phyloP scores from a whole-genome alignment of 2,113 vertebrate species.

The Neotoma lepida region DNA sequence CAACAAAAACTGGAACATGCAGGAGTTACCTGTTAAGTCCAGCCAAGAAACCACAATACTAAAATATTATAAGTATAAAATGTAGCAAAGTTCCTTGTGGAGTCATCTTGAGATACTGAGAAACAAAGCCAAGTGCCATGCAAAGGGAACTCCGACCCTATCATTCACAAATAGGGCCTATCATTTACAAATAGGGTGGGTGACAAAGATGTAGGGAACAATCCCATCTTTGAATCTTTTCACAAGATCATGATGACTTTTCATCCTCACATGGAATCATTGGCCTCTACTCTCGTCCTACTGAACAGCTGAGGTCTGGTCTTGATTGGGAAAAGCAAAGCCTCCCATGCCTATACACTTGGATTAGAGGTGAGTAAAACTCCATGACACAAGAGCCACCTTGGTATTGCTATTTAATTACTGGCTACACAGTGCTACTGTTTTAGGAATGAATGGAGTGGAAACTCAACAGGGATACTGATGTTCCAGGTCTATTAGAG shows the following conservation, averaged over 20 bases:
- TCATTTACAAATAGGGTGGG: neutral
- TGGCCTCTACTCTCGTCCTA: neutral
- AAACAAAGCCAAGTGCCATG: constrained; percentile 5
- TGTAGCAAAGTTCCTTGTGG: neutral
- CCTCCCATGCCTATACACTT: neutral
- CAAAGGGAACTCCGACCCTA: neutral
- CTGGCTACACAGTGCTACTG: neutral
- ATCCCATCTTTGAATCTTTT: neutral
- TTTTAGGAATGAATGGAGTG: constrained; percentile 30
- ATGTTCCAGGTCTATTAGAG: neutral
- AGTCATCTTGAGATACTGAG: constrained; percentile 7
- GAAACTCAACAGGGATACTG: neutral
- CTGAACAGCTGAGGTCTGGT: neutral
- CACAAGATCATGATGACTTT: neutral
- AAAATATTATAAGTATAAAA: neutral
- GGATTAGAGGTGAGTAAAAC: neutral
- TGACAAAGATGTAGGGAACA: neutral
- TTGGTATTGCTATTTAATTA: neutral
- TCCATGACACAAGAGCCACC: neutral
- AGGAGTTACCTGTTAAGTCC: neutral
- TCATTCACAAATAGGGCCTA: neutral
- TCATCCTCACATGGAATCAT: neutral
- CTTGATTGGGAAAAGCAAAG: neutral
- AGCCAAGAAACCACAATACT: neutral
- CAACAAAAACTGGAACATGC: neutral